Evolutionary conservation across 1,140 invertebrate species (phyloP).

Genomic region (Drosophila teissieri): DNA sequence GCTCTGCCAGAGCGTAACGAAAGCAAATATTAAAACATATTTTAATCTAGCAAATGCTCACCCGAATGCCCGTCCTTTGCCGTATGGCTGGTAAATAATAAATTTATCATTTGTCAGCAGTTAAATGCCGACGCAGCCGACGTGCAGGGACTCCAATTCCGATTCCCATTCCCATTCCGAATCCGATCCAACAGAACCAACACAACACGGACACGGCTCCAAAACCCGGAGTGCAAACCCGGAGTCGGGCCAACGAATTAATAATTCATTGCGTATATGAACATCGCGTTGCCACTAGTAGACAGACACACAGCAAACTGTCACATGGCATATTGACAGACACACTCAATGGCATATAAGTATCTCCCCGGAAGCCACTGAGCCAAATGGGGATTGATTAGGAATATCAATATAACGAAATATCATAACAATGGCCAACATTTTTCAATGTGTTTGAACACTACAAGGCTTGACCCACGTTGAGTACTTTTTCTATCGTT

Average conservation of each 20-base stretch:
- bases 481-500: background rate
- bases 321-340: constrained; percentile 71
- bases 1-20: constrained; percentile 46
- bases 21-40: constrained; percentile 82
- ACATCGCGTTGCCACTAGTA: constrained; percentile 64
- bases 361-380: background rate
- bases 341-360: constrained; percentile 7
- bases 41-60: constrained; percentile 78
- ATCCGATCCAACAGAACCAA: constrained; percentile 42
- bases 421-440: too few relatives aligned
- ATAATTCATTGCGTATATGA: constrained; percentile 82
- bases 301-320: constrained; percentile 66
- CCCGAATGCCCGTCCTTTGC: constrained; percentile 15
- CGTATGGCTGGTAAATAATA: constrained; percentile 73
- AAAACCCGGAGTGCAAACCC: constrained; percentile 22
- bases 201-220: constrained; percentile 32
- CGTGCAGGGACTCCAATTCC: constrained; percentile 38
- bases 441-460: too few relatives aligned
- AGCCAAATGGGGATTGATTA: background rate
- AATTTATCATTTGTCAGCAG: constrained; percentile 83
- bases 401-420: background rate
- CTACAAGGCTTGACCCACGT: too few relatives aligned
- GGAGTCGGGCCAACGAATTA: constrained; percentile 71
- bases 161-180: constrained; percentile 6
- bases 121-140: constrained; percentile 63